Base-by-base conservation (phyloP, 2,113 vertebrate genomes). In the Pollimyrus isidori region DNA sequence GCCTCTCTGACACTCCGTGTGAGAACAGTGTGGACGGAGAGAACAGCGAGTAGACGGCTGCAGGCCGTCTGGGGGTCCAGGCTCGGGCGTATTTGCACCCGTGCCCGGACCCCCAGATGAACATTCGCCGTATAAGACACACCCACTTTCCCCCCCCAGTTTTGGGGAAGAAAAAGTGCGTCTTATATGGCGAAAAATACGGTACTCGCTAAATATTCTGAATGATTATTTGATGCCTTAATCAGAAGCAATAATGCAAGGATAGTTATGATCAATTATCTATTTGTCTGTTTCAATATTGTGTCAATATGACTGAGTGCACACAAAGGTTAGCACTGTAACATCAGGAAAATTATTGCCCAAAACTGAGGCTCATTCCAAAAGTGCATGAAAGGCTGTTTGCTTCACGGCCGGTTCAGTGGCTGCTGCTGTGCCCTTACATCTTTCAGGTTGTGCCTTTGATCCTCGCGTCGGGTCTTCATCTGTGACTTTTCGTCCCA, bases 211-310 rank as follows among this genome's bases (percentile, higher is more conserved):
- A 11, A 46, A 73, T 30, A 49, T 87, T 89, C 83, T 19, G 11
- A 46, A 73, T 85, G 45, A 52, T 39, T 46, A 23, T 84, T 86
- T 46, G 84, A 86, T 52, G 88, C 65, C 62, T 86, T 69, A 83
- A 89, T 86, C 82, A 69, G 62, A 69, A 30, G 15, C 5, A 17
- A 80, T 42, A 80, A 42, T 19, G 73, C 11, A 42, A 80, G 73
- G 35, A 42, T 21, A 35, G 73, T 80, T 35, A 42, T 42, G 35
- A 42, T 80, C 39, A 80, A 80, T 80, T 15, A 39, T 80, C 73
- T 80, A 35, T 48, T 46, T 73, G 87, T 49, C 42, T 26, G 15
- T 88, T 88, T 46, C 52, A 58, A 19, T 30, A 80, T 80, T 42
- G 73, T 56, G 49, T 80, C 73, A 80, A 80, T 80, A 42, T 80